These are phyloP conservation scores for Halichoerus grypus DNA, from an alignment of 2,113 vertebrate species.

Conservation along the genomic window DNA sequence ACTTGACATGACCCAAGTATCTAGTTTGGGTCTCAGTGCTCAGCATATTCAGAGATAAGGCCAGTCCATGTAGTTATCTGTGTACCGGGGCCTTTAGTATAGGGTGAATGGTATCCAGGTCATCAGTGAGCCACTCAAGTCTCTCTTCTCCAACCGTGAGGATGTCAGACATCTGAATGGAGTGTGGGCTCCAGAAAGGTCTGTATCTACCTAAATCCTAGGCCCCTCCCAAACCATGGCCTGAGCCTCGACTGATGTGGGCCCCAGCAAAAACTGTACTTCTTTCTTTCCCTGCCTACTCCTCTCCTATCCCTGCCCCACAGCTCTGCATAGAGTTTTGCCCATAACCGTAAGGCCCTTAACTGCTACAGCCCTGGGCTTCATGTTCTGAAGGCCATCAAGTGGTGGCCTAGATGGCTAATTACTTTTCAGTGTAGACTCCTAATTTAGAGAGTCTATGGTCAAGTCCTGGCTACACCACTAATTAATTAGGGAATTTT, in stretches of 20 bases:
- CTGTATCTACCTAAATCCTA: background rate
- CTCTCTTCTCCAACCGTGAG: background rate
- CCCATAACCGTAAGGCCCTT: accelerated
- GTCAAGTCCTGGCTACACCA: background rate
- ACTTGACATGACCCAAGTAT: accelerated
- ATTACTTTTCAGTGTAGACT: background rate
- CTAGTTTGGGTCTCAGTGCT: background rate
- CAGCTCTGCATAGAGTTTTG: background rate
- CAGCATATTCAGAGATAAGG: background rate
- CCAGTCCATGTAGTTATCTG: background rate
- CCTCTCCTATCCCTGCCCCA: background rate
- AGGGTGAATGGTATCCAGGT: background rate
- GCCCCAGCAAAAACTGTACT: background rate
- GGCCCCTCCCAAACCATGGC: background rate
- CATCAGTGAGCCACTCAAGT: background rate
- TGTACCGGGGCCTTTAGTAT: background rate
- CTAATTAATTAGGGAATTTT: background rate
- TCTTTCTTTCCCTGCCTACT: background rate
- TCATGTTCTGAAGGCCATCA: background rate
- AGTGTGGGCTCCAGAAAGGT: background rate
- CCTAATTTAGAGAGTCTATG: background rate
- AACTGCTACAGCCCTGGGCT: background rate
- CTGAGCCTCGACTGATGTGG: background rate
- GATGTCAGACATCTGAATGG: background rate
- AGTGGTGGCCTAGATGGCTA: background rate